Evolutionary conservation across 2,797 vertebrate genomes (phyloP), one percentile per base, ranked within the genome.

Genomic region (Avahi laniger): DNA sequence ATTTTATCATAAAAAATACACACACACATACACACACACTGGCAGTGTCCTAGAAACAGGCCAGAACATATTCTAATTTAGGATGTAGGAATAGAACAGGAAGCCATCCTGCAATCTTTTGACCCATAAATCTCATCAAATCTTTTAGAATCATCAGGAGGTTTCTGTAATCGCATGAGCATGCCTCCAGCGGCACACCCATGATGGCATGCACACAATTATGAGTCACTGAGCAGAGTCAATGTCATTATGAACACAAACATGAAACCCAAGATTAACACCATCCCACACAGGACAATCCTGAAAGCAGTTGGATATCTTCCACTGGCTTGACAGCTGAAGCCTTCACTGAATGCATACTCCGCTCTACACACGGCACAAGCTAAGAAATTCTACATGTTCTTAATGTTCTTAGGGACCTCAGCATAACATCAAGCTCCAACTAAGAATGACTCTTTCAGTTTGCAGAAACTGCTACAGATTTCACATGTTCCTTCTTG

Each of bases 51-150:
- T 80, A 46, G 52, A 93, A 91, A 86, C 20, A 84, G 30, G 2
- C 22, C 46, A 90, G 46, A 73, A 28, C 43, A 78, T 72, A 94
- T 78, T 97, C 67, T 81, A 91, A 85, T 7, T 82, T 92, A 52
- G 11, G 17, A 24, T 85, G 1, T 59, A 82, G 67, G 13, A 88
- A 88, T 2, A 90, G 35, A 95, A 30, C 57, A 88, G n/a, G 38
- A 92, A 85, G 43, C 33, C 69, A 20, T 78, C 35, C 41, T 43
- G 17, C 28, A n/a, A 50, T 35, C 17, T 50, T 96, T 89, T 91
- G 54, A 86, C 59, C 18, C 54, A 75, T 20, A 82, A 87, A 79
- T 79, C 52, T 89, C 13, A 70, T 35, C 63, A 93, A 79, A 69
- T 80, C 46, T 89, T 69, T 67, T 73, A 59, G 61, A 89, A 33